Base-by-base conservation (phyloP, 2,113 vertebrate genomes). In the Pelusios castaneus region DNA sequence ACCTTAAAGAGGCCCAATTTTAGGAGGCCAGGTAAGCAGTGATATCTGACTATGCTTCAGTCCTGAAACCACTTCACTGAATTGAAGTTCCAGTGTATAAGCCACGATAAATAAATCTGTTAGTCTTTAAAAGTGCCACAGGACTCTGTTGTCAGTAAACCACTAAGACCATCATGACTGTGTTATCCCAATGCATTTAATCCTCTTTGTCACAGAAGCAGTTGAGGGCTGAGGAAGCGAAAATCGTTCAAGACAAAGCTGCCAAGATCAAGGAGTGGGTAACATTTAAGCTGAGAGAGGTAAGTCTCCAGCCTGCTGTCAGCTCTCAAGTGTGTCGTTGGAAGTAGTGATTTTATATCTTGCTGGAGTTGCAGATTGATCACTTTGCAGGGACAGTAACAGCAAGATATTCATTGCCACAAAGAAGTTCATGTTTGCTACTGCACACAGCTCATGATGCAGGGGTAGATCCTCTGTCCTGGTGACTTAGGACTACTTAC, bases 211-310 rank as follows among this genome's bases (percentile, higher is more conserved):
- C 27, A 73, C 97, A 99, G 99, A 98, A 99, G 94, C 98, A 98
- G 88, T 93, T 99, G 96, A 98, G 99, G 97, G 98, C 98, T 38
- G 98, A 99, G 95, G 99, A 99, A 97, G 98, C 99, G 86, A 99
- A 99, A 97, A 97, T 97, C 60, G 98, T 99, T 95, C 99, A 99
- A 97, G 99, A 99, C 95, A 99, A 99, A 97, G 99, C 99, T 75
- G 99, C 98, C 73, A 99, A 99, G 98, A 99, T 99, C 97, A 99
- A 99, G 97, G 99, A 99, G 89, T 99, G 99, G 99, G 99, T 99
- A 96, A 99, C 99, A 1, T 96, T 98, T 52, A 99, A 99, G 94
- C 97, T 99, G 54, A 96, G 97, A 96, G 99, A 99, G 98, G 99
- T 99, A 96, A 98, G 97, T 88, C 31, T 43, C 51, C 67, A 82